Base-by-base conservation (phyloP, 2,797 vertebrate genomes). In the Sorex maritimensis region DNA sequence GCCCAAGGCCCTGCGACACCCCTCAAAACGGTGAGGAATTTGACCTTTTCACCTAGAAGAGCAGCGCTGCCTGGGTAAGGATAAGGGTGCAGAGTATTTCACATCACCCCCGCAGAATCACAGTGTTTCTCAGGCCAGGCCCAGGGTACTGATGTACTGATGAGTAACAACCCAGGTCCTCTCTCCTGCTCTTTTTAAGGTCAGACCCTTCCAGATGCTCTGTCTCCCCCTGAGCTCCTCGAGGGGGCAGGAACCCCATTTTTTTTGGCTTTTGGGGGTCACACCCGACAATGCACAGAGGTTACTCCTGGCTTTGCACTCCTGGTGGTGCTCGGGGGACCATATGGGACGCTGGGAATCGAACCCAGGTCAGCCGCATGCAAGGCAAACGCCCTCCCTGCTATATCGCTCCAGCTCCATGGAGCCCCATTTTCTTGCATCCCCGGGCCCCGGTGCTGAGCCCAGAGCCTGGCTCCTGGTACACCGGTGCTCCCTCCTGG, bases 221-320 rank as follows among this genome's bases (percentile, higher is more conserved):
- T 97, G 93, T 97, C 96, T 96, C 95, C 96, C 96, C 94, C 95
- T 97, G 96, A 97, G 96, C 96, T 97, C 94, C 96, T 95, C 94
- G 61, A 96, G 96, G 96, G 96, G 7, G 94, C 96, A 97, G 96
- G 95, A 96, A 85, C 96, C 96, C 94, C 96, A 95, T 96, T 97
- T 97, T 97, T 44, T 44, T 95, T 87, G 41, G 41, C 41, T 44
- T 44, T 44, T 44, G 5, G 5, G 0, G 7, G 41, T 44, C 41
- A 44, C 41, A 44, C 41, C 41, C 41, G 7, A 7, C 41, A 44
- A 44, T 44, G 41, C 41, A 44, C 41, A 44, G 41, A 4, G 41
- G 41, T 44, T 44, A 44, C 41, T 44, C 41, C 41, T 44, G 41
- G 41, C 41, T 44, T 7, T 44, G 41, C 41, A 44, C 41, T 44